Evolutionary conservation across 2,888 invertebrate genomes (phyloP).

Genomic region (Nezara viridula): DNA sequence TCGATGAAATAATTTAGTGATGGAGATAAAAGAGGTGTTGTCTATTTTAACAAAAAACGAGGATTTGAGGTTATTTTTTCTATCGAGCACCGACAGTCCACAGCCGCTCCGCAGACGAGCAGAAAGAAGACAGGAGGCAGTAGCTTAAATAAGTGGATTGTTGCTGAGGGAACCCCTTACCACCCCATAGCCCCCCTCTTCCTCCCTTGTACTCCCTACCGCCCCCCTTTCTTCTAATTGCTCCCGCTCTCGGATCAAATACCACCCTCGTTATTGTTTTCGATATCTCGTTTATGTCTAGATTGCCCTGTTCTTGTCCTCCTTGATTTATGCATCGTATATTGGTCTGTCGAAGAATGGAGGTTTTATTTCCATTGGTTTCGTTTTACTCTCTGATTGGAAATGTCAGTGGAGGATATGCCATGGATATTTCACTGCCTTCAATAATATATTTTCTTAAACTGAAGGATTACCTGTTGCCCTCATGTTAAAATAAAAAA

Average conservation of each 20-base stretch:
- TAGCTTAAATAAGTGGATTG: conserved; percentile 17
- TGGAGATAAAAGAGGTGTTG: too few relatives aligned
- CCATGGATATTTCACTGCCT: too few relatives aligned
- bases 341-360: neutral
- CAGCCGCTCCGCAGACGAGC: neutral
- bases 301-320: neutral
- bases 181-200: neutral
- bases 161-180: neutral
- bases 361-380: too few relatives aligned
- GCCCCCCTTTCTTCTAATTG: neutral
- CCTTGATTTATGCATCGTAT: neutral
- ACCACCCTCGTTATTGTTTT: conserved; percentile 19
- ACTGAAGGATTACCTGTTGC: too few relatives aligned
- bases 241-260: conserved; percentile 3
- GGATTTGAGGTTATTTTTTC: too few relatives aligned
- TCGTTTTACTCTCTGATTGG: too few relatives aligned
- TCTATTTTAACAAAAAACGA: too few relatives aligned
- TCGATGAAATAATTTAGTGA: too few relatives aligned
- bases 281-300: neutral
- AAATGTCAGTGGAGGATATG: too few relatives aligned
- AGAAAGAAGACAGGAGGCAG: neutral
- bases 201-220: neutral
- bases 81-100: too few relatives aligned
- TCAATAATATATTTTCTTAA: too few relatives aligned
- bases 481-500: too few relatives aligned